Percentiles rank a stretch among this genome's conserved stretches.
These are phyloP conservation scores for Craniophora ligustri DNA, from an alignment of 2,888 invertebrate genomes.

Conservation along the genomic window DNA sequence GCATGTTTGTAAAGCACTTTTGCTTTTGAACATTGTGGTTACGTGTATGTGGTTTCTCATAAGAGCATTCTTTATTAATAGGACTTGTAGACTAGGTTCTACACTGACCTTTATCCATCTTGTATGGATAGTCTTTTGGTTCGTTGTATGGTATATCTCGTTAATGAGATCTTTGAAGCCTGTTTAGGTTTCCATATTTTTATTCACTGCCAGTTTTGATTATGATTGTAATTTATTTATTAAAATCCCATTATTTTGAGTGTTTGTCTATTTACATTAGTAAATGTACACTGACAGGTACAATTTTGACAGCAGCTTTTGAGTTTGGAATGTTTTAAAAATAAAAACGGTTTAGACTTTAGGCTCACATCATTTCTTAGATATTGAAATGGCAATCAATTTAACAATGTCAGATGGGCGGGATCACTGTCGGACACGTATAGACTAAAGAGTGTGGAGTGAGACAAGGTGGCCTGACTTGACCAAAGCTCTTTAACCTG, in stretches of 20 bases:
- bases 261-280: neutral
- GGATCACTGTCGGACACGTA: too few relatives aligned
- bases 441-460: too few relatives aligned
- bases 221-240: neutral
- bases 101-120: constrained; percentile 18
- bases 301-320: constrained; percentile 17
- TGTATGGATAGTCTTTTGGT: neutral
- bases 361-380: too few relatives aligned
- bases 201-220: neutral
- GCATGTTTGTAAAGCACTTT: neutral
- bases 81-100: neutral
- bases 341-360: too few relatives aligned
- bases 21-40: neutral
- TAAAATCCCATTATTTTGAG: neutral
- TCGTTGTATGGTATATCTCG: neutral
- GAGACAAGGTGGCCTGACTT: too few relatives aligned
- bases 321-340: constrained; percentile 16
- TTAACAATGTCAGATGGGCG: too few relatives aligned
- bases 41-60: neutral
- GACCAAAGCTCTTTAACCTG: too few relatives aligned
- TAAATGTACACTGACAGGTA: neutral
- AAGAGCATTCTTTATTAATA: neutral
- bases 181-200: constrained; percentile 20
- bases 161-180: neutral
- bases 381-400: too few relatives aligned